Evolutionary conservation across 1,140 invertebrate species (phyloP).

Genomic region (Drosophila novamexicana): DNA sequence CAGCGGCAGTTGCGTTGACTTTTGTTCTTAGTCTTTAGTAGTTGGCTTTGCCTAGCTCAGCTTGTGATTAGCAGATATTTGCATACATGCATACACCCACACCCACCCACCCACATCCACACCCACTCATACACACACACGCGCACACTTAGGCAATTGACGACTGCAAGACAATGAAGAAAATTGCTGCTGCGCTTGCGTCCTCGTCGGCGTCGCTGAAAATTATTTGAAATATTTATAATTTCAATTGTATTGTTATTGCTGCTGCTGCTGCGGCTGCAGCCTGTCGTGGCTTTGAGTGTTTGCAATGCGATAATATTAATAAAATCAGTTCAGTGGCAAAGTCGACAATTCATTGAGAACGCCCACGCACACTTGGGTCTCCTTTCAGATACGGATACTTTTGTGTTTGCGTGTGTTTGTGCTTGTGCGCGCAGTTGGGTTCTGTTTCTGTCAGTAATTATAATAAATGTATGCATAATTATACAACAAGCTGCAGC

Average conservation of each 20-base stretch:
- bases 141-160: background rate
- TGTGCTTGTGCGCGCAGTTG: background rate
- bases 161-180: constrained; percentile 16
- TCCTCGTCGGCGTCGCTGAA: constrained; percentile 19
- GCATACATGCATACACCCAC: background rate
- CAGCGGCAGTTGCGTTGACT: background rate
- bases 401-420: background rate
- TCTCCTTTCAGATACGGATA: background rate
- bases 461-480: constrained; percentile 69
- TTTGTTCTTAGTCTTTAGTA: constrained; percentile 37
- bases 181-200: constrained; percentile 35
- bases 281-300: constrained; percentile 1
- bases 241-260: constrained; percentile 34
- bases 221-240: constrained; percentile 64
- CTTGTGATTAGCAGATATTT: constrained; percentile 25
- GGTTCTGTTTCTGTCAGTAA: constrained; percentile 22
- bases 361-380: constrained; percentile 1
- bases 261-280: constrained; percentile 11
- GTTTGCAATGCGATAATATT: constrained; percentile 37
- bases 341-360: constrained; percentile 59
- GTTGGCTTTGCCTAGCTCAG: constrained; percentile 21
- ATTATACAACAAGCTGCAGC: constrained; percentile 34
- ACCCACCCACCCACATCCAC: background rate
- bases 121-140: background rate
- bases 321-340: constrained; percentile 63